phyloP scores from a whole-genome alignment of 2,113 vertebrate species.

The Crocuta crocuta region DNA sequence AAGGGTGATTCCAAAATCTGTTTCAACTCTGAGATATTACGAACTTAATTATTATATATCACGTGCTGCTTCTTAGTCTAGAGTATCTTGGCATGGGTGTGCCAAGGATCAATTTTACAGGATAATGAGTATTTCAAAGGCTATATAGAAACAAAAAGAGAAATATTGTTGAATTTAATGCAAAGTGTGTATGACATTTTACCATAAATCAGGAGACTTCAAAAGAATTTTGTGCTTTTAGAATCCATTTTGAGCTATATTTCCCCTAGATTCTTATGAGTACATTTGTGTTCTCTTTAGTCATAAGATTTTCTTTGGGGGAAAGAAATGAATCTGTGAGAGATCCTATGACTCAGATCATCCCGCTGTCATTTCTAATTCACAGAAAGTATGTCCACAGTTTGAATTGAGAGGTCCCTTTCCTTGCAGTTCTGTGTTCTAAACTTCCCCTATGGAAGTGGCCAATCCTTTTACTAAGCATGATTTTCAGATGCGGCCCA shows the following conservation, averaged over 20 bases:
- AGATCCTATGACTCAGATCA: neutral
- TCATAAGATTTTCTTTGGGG: neutral
- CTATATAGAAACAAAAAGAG: neutral
- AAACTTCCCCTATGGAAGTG: neutral
- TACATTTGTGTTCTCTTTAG: neutral
- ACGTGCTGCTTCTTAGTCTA: neutral
- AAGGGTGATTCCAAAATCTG: neutral
- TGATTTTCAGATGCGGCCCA: neutral
- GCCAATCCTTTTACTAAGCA: neutral
- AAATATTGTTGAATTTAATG: neutral
- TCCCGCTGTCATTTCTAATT: neutral
- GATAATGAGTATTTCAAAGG: neutral
- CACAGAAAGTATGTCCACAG: neutral
- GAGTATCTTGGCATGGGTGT: neutral
- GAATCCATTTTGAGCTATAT: neutral
- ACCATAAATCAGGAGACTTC: neutral
- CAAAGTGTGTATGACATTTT: neutral
- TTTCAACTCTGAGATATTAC: slow-evolving; percentile 31
- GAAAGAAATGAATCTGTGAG: neutral
- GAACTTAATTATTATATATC: neutral
- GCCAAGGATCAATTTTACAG: neutral
- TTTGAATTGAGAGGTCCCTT: neutral
- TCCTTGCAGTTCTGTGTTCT: neutral
- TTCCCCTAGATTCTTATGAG: neutral
- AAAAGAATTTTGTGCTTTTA: neutral